Evolutionary conservation across 2,113 vertebrate species (phyloP), one percentile per base, ranked within the genome.

Genomic region (Odontophorus gujanensis): DNA sequence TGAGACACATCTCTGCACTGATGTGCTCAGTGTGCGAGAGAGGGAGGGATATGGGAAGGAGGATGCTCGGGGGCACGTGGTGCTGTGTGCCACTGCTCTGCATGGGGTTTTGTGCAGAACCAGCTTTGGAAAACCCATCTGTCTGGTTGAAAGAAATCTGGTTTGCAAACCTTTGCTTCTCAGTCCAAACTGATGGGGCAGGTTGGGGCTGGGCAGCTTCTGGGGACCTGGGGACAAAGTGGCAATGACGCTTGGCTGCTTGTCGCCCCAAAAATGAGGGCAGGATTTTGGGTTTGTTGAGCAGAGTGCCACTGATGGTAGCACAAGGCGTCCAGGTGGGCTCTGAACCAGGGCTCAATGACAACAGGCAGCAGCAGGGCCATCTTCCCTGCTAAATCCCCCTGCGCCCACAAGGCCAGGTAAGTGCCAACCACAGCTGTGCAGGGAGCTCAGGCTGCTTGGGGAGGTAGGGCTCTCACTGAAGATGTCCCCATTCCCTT

Each of bases 371-470:
- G 59, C 75, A 81, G 93, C 89, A 89, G 94, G 91, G 85, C 66
- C 63, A 63, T 32, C 57, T 40, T 79, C 89, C 53, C 91, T 65
- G 40, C 74, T 75, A 74, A 88, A 6, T 10, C 73, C 74, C 43
- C 1, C 0, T 53, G 71, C 1, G 0, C 72, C 78, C 48, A 68
- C 71, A 38, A 66, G 87, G 81, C 71, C 87, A 89, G 95, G 91
- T 95, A 91, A 92, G 94, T 89, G 85, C 68, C n/a, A 87, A 85
- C 71, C 77, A 12, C 28, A 69, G 48, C 57, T 36, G 10, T 21
- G 48, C 81, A 83, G 82, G 26, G 42, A 50, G 32, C 58, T 81
- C 14, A 2, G 61, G 59, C 68, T 88, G 82, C 68, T 69, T 26
- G 26, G 45, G 25, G 47, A 8, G 40, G 50, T 10, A 63, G 38